These are phyloP conservation scores for Drosophila yooni DNA, from an alignment of 2,888 invertebrate species.

Conservation along the genomic window DNA sequence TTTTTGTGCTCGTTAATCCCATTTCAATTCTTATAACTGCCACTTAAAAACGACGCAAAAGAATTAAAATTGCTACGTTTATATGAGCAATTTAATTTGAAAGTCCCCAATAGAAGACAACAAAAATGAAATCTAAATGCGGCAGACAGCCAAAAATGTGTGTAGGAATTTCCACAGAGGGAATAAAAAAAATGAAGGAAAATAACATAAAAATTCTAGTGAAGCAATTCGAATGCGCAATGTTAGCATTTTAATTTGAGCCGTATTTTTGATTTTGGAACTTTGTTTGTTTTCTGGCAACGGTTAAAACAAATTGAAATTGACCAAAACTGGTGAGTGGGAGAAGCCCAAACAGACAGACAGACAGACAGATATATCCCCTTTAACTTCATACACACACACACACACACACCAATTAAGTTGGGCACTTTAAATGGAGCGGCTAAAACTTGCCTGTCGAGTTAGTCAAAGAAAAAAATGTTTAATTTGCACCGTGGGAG, in stretches of 20 bases:
- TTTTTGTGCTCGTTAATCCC: conserved; percentile 12
- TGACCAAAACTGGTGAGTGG: conserved; percentile 53
- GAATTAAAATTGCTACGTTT: conserved; percentile 44
- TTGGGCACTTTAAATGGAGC: conserved; percentile 63
- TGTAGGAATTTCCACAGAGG: conserved; percentile 25
- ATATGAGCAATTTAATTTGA: conserved; percentile 73
- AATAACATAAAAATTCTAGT: conserved; percentile 55
- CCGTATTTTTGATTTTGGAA: conserved; percentile 75
- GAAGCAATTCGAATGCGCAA: conserved; percentile 50
- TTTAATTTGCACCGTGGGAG: conserved; percentile 61
- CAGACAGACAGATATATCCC: conserved; percentile 24
- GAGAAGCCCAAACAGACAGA: conserved; percentile 11
- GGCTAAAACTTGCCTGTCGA: conserved; percentile 61
- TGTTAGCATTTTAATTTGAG: conserved; percentile 72
- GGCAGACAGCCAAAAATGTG: conserved; percentile 46
- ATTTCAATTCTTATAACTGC: not conserved
- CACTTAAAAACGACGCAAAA: conserved; percentile 7
- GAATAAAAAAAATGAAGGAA: conserved; percentile 8
- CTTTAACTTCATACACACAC: conserved; percentile 3
- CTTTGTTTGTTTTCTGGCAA: conserved; percentile 31
- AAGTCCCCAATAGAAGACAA: conserved; percentile 52
- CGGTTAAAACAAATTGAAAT: conserved; percentile 62
- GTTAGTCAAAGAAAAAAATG: conserved; percentile 60
- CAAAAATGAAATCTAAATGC: conserved; percentile 50
- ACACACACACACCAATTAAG: conserved; percentile 56